Evolutionary conservation across 1,140 invertebrate species (phyloP), one percentile per base, ranked within the genome.

Genomic region (Pogonognathellus flavescens): DNA sequence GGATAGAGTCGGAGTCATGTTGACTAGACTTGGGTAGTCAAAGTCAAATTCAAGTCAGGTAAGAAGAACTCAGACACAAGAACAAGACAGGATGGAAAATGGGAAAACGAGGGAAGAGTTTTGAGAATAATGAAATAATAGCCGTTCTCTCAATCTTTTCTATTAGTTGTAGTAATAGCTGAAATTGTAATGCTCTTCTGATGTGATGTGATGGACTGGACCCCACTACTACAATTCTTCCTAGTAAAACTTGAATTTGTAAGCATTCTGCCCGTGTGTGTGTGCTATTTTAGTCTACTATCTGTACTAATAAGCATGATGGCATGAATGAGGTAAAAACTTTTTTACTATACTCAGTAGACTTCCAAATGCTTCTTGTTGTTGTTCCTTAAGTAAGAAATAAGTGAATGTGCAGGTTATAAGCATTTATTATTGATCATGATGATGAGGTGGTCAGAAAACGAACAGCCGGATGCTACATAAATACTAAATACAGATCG

Each of bases 361-460:
- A 60, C 9, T 60, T 60, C 10, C 25, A 25, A 25, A 31, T 6
- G 13, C 9, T 70, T 41, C 7, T 70, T 20, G 22, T 31, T 70
- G 62, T 25, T 70, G 66, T 70, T 70, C 16, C 31, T 70, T 14
- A 7, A 70, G 66, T 70, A 25, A 25, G 66, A 22, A 70, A 31
- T 22, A 25, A 70, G 25, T 70, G 66, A 70, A 41, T 70, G 66
- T 9, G 66, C 25, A 11, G 70, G 13, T n/a, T 66, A 55, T 16
- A 49, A 31, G 70, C 49, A 76, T 76, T 25, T 31, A 66, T 66
- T 13, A 76, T 76, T 76, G 70, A 76, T 76, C 70, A 76, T 76
- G 41, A 76, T 76, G 70, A 76, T 76, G 70, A 76, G 70, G 70
- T 76, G 70, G 41, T 76, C 70, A 76, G 31, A 76, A 50, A 76